These are phyloP conservation scores for Hydractinia symbiolongicarpus DNA, from an alignment of 30 jellyfish, hydroid and myxozoan genomes.

Conservation along the genomic window DNA sequence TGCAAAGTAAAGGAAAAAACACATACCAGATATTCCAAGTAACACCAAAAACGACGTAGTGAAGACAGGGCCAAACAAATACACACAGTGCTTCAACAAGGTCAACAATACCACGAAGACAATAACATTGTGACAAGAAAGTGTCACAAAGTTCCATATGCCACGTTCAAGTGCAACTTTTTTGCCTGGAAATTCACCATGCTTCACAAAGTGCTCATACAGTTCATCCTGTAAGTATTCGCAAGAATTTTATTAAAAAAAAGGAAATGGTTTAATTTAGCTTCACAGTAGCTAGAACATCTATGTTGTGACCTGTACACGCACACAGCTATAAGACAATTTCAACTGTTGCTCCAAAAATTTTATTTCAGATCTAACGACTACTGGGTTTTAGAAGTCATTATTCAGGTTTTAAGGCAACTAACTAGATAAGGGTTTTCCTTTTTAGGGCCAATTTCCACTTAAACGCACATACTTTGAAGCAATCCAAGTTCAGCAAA, in stretches of 20 bases:
- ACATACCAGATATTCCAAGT: constrained; percentile 14
- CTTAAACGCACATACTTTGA: too few species aligned
- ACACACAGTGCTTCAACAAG: neutral
- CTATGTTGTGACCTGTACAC: too few species aligned
- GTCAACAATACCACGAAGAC: neutral
- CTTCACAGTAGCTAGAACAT: too few species aligned
- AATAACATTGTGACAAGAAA: constrained; percentile 28
- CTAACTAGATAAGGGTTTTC: too few species aligned
- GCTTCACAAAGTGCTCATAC: constrained; percentile 32
- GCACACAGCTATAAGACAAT: too few species aligned
- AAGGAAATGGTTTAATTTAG: neutral
- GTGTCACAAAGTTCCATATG: constrained; percentile 31
- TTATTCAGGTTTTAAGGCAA: too few species aligned
- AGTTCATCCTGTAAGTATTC: constrained; percentile 43
- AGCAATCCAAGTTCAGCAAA: too few species aligned
- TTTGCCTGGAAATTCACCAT: constrained; percentile 50
- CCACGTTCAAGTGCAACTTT: constrained; percentile 38
- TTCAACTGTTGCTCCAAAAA: too few species aligned
- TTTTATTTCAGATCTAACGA: too few species aligned
- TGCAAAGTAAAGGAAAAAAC: too few species aligned
- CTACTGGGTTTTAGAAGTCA: too few species aligned
- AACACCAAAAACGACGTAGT: neutral
- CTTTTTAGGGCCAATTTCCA: too few species aligned
- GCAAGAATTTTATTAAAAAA: neutral
- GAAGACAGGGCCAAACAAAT: neutral